phyloP scores from a whole-genome alignment of 2,888 invertebrate species.

The Hypomecis atomaria region DNA sequence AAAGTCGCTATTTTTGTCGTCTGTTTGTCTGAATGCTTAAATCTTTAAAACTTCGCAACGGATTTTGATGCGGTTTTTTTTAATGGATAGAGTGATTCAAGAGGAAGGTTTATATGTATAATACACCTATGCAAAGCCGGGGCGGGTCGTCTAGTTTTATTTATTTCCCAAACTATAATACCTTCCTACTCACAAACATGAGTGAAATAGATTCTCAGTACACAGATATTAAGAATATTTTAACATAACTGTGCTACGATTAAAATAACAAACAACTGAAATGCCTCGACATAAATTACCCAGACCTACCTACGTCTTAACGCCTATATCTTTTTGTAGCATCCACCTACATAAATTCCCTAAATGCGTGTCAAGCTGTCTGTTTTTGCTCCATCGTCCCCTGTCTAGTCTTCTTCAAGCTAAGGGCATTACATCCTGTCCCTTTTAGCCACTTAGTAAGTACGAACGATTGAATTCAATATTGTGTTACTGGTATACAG shows the following conservation, averaged over 20 bases:
- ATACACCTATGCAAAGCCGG: no score
- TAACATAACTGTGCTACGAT: no score
- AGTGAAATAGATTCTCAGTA: no score
- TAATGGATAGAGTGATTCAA: no score
- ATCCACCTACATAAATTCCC: conserved; percentile 30
- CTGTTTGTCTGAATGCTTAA: no score
- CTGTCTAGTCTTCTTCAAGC: conserved; percentile 32
- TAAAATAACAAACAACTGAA: background rate
- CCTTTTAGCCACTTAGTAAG: conserved; percentile 22
- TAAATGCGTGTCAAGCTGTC: conserved; percentile 35
- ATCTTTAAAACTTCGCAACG: no score
- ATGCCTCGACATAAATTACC: background rate
- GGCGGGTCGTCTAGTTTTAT: no score
- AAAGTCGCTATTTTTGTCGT: no score
- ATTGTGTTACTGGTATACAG: conserved; percentile 20
- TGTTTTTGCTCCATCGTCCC: conserved; percentile 38
- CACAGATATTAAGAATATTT: background rate
- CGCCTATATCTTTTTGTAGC: conserved; percentile 22
- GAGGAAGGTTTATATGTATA: no score
- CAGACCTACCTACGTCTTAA: background rate
- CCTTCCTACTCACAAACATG: no score
- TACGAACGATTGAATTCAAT: conserved; percentile 15
- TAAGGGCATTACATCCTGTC: conserved; percentile 33
- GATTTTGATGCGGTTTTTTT: no score
- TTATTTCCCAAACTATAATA: no score